Percentiles rank a stretch among this genome's conserved stretches.
Conservation (phyloP, 2,113 vertebrate genomes). For the Sakesphorus luctuosus region DNA sequence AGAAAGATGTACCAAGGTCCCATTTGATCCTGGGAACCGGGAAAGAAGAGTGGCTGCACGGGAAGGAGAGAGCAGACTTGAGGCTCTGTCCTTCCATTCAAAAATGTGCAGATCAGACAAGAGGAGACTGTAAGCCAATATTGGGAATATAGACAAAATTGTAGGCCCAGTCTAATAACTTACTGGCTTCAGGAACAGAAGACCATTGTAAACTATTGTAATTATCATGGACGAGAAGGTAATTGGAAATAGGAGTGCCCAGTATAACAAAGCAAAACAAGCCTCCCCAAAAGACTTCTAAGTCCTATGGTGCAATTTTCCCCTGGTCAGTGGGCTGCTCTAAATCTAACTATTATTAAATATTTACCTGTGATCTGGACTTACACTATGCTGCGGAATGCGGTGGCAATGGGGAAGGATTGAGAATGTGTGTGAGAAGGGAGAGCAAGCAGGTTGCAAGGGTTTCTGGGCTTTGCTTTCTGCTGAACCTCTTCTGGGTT, state of each 20-base stretch:
- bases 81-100: not conserved
- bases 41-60: accelerated
- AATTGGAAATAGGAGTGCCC: not conserved
- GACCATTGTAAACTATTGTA: not conserved
- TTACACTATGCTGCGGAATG: not conserved
- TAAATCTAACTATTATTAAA: not conserved
- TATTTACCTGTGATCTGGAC: not conserved
- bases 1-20: not conserved
- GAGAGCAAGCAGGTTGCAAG: not conserved
- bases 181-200: not conserved
- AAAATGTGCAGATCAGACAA: accelerated
- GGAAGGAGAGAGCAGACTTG: not conserved
- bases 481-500: not conserved
- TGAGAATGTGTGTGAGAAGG: not conserved
- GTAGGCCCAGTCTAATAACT: not conserved
- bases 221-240: not conserved
- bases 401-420: not conserved
- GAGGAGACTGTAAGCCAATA: not conserved
- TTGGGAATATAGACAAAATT: not conserved
- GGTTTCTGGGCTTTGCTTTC: not conserved
- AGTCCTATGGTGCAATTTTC: not conserved
- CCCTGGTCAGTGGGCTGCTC: not conserved
- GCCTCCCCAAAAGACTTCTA: not conserved
- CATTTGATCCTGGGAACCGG: not conserved
- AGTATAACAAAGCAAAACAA: not conserved